Conservation (phyloP, 2,888 invertebrate species). For the Rhamphomyia laevipes region DNA sequence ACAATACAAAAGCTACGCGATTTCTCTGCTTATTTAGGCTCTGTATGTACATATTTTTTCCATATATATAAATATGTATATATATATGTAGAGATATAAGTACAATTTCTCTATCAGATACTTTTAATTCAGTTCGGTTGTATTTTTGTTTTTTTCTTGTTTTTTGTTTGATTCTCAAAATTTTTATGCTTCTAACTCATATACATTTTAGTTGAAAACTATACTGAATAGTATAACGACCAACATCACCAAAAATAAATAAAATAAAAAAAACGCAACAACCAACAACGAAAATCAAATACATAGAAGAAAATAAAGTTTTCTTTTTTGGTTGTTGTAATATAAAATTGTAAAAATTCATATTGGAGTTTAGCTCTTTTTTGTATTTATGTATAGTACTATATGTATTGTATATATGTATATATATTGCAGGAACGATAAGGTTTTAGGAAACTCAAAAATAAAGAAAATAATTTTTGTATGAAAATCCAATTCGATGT, state of each 20-base stretch:
- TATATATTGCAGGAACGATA: background rate
- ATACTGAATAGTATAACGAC: conserved; percentile 5
- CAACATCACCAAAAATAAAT: conserved; percentile 3
- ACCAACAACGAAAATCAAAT: background rate
- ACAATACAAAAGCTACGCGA: conserved; percentile 37
- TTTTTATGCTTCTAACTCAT: conserved; percentile 10
- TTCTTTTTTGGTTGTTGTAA: conserved; percentile 9
- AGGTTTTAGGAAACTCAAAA: too few species aligned
- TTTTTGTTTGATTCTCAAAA: conserved; percentile 14
- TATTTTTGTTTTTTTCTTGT: conserved; percentile 4
- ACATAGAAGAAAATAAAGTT: background rate
- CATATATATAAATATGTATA: conserved; percentile 7
- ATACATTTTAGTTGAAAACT: conserved; percentile 2
- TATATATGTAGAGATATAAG: conserved; percentile 13
- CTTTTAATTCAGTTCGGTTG: background rate
- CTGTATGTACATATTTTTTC: conserved; percentile 10
- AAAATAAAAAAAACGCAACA: conserved; percentile 9
- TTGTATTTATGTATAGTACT: too few species aligned
- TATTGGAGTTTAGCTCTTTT: conserved; percentile 4
- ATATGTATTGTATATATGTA: too few species aligned
- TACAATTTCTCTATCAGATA: conserved; percentile 4
- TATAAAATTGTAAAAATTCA: conserved; percentile 1
- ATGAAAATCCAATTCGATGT: too few species aligned
- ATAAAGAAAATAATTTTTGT: too few species aligned
- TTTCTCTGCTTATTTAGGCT: conserved; percentile 16